Evolutionary conservation across 2,113 vertebrate genomes (phyloP).

Genomic region (Felis chaus): DNA sequence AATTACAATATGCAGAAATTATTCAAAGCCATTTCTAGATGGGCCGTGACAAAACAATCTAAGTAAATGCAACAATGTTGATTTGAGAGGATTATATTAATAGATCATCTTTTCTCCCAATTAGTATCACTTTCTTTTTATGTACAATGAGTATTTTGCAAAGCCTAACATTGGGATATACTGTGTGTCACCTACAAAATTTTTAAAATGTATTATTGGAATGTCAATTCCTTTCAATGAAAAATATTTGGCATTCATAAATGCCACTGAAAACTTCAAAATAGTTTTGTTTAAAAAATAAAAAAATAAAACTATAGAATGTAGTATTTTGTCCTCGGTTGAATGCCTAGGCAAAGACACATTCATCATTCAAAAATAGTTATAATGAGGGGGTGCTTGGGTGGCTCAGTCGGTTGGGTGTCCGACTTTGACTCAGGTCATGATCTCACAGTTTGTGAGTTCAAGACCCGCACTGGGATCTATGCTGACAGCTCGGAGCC

Average conservation of each 20-base stretch:
- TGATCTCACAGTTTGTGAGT: too few species aligned
- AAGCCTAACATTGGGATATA: not conserved
- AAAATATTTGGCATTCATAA: constrained; percentile 35
- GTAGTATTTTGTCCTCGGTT: not conserved
- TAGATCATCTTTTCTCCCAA: not conserved
- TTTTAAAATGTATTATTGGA: not conserved
- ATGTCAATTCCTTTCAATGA: not conserved
- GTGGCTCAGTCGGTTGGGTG: too few species aligned
- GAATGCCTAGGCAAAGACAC: not conserved
- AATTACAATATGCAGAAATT: constrained; percentile 43
- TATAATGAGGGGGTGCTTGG: not conserved
- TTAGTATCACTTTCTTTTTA: not conserved
- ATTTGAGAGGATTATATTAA: constrained; percentile 48
- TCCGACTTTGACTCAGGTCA: too few species aligned
- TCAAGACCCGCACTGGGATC: too few species aligned
- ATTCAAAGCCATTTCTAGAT: constrained; percentile 52
- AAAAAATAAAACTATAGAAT: not conserved
- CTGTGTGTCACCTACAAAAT: not conserved
- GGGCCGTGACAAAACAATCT: constrained; percentile 55
- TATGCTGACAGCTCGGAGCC: too few species aligned
- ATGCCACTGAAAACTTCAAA: not conserved
- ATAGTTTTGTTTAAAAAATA: not conserved
- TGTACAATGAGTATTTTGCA: not conserved
- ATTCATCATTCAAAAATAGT: not conserved
- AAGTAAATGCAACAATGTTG: constrained; percentile 47